Conservation (phyloP, 2,113 vertebrate genomes). For the Clarias gariepinus region DNA sequence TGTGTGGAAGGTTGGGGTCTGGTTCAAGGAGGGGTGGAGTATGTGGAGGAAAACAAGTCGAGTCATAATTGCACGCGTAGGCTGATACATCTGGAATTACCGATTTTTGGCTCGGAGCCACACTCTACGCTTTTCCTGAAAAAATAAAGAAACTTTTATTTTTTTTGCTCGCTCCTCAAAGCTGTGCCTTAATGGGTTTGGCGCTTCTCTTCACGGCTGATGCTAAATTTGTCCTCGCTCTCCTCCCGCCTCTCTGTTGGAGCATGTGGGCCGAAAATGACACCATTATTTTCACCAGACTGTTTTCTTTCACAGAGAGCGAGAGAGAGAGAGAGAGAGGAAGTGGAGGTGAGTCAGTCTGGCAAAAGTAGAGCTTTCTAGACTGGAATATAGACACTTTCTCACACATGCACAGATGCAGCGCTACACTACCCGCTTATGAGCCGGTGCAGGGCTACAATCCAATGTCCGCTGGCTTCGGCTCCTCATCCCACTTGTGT, state of each 20-base stretch:
- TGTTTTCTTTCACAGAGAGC: conserved; percentile 69
- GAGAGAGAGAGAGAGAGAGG: conserved; percentile 50
- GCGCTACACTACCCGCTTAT: conserved; percentile 1
- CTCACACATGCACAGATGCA: conserved; percentile 48
- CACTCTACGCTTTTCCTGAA: conserved; percentile 66
- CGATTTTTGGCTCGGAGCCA: conserved; percentile 54
- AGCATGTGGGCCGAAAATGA: conserved; percentile 74
- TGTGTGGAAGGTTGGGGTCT: conserved; percentile 32
- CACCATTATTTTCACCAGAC: conserved; percentile 82
- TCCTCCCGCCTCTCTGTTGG: conserved; percentile 49
- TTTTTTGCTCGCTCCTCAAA: conserved; percentile 63
- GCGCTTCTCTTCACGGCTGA: conserved; percentile 62
- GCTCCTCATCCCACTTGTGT: conserved; percentile 18
- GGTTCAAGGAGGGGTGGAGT: conserved; percentile 16
- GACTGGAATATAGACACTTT: conserved; percentile 62
- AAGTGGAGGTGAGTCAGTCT: conserved; percentile 76
- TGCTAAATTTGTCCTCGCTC: conserved; percentile 70
- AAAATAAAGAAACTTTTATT: conserved; percentile 57
- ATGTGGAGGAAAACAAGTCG: conserved; percentile 55
- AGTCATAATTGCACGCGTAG: conserved; percentile 70
- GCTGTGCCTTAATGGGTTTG: conserved; percentile 58
- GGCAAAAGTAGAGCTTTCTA: conserved; percentile 67
- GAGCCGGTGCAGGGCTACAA: neutral
- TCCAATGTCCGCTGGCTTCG: conserved; percentile 19
- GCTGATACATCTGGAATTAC: conserved; percentile 73